Conservation (phyloP, 2,888 invertebrate species). For the Rhagium mordax region DNA sequence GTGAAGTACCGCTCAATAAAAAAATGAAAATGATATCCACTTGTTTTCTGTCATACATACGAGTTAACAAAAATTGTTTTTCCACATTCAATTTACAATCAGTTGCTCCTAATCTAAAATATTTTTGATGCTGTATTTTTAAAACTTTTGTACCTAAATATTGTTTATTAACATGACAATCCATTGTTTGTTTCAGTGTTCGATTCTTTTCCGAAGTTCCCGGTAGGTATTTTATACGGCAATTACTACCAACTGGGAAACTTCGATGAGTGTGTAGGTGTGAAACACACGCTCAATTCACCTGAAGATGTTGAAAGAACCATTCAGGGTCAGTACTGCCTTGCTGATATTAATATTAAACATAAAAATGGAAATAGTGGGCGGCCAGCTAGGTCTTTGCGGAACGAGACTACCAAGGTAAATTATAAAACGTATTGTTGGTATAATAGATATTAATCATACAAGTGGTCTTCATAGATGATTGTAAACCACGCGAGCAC, state of each 20-base stretch:
- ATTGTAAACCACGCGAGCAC: too few relatives aligned
- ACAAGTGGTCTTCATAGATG: too few relatives aligned
- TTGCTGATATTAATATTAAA: conserved; percentile 69
- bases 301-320: conserved; percentile 40
- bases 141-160: background rate
- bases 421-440: background rate
- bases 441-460: too few relatives aligned
- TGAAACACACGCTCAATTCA: conserved; percentile 42
- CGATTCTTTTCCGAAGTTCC: conserved; percentile 81
- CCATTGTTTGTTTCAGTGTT: conserved; percentile 73
- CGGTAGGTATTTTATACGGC: conserved; percentile 79
- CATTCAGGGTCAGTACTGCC: conserved; percentile 78
- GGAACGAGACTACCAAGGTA: conserved; percentile 30
- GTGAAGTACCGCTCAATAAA: too few relatives aligned
- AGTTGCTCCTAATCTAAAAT: background rate
- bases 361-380: conserved; percentile 36
- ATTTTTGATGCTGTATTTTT: background rate
- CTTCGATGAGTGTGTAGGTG: conserved; percentile 79
- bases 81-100: too few relatives aligned
- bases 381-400: conserved; percentile 26
- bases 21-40: too few relatives aligned
- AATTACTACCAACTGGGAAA: conserved; percentile 81
- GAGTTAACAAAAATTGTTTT: too few relatives aligned
- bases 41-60: too few relatives aligned
- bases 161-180: background rate